Conservation (phyloP, 2,797 vertebrate species). For the Stomatorhinus walkeri region DNA sequence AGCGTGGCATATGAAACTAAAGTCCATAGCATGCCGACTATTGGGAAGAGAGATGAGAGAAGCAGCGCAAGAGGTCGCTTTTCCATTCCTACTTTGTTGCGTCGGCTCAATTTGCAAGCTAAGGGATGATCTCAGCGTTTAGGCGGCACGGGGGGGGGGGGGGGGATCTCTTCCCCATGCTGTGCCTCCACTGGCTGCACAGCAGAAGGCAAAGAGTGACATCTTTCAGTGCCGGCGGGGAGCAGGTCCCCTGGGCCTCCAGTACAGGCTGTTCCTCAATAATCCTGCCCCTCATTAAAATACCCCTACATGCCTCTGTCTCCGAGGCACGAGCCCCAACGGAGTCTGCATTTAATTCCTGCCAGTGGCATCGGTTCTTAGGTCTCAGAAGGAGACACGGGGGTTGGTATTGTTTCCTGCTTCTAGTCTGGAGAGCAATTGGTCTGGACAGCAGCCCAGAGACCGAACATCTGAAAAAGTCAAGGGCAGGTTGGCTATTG, state of each 20-base stretch:
- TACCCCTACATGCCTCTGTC: not conserved
- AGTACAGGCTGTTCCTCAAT: slow-evolving; percentile 17
- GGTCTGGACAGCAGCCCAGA: not conserved
- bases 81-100: not conserved
- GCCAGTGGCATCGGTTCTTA: not conserved
- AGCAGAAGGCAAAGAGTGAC: slow-evolving; percentile 8
- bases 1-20: not conserved
- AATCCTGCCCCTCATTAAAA: not conserved
- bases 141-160: not conserved
- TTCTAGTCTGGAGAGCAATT: not conserved
- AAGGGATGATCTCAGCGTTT: slow-evolving; percentile 9
- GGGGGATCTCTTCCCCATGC: not conserved
- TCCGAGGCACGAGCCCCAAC: not conserved
- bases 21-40: not conserved
- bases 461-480: not conserved
- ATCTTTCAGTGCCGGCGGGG: slow-evolving; percentile 21
- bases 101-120: not conserved
- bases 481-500: not conserved
- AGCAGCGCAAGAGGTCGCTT: not conserved
- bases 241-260: not conserved
- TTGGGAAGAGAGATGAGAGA: not conserved
- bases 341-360: not conserved
- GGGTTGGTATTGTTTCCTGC: not conserved
- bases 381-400: not conserved
- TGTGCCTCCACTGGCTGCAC: slow-evolving; percentile 9